Evolutionary conservation across 2,797 vertebrate species (phyloP).

Genomic region (Atherinosoma microstoma): DNA sequence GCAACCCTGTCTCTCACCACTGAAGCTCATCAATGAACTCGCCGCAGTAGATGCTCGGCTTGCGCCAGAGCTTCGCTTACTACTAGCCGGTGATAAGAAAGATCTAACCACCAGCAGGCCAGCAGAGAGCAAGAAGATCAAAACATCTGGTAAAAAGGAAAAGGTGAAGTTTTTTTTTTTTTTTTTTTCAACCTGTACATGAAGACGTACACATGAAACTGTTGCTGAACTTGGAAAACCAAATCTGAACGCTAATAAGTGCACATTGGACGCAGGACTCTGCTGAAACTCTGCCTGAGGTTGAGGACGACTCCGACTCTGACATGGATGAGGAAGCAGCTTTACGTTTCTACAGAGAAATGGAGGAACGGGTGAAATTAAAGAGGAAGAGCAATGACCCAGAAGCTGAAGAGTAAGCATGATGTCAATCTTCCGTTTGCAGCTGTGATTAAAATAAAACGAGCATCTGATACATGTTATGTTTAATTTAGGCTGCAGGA

Average conservation of each 20-base stretch:
- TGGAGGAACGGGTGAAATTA: conserved; percentile 83
- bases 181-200: not conserved
- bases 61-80: conserved; percentile 82
- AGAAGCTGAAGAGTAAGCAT: conserved; percentile 72
- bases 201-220: conserved; percentile 1
- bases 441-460: not conserved
- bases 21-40: conserved; percentile 91
- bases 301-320: conserved; percentile 60
- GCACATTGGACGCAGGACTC: conserved; percentile 52
- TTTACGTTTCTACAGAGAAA: conserved; percentile 84
- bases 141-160: conserved; percentile 57
- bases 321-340: conserved; percentile 87
- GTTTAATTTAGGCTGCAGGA: conserved; percentile 65
- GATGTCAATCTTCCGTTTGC: not conserved
- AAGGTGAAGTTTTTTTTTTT: too few species aligned
- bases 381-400: conserved; percentile 84
- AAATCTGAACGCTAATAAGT: not conserved
- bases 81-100: conserved; percentile 78
- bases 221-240: not conserved
- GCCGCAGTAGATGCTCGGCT: conserved; percentile 85
- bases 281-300: conserved; percentile 44
- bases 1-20: not conserved
- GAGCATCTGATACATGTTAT: conserved; percentile 6
- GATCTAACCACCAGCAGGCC: conserved; percentile 37
- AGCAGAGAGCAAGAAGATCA: conserved; percentile 64